Conservation (phyloP, 2,888 invertebrate species). For the Drosophila villosipedis region DNA sequence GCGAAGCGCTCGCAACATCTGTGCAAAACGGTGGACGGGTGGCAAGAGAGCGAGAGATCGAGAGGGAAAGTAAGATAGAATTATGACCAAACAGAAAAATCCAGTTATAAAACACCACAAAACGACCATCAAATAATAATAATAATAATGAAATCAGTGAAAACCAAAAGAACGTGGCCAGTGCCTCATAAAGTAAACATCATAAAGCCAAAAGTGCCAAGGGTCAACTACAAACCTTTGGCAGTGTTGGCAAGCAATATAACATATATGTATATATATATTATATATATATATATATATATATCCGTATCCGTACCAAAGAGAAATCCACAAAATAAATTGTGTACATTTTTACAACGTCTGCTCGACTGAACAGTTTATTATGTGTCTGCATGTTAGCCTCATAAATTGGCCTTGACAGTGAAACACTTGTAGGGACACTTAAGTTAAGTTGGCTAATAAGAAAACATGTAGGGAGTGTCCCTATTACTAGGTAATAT, state of each 20-base stretch:
- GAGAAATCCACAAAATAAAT: conserved; percentile 43
- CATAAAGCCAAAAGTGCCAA: conserved; percentile 27
- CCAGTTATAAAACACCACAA: conserved; percentile 44
- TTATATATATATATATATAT: conserved; percentile 7
- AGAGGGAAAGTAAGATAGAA: not conserved
- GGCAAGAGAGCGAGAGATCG: not conserved
- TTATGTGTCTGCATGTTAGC: conserved; percentile 11
- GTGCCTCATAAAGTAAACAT: conserved; percentile 62
- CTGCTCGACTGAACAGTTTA: conserved; percentile 31
- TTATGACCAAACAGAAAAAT: conserved; percentile 11
- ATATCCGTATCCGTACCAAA: conserved; percentile 14
- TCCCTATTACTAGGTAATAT: not conserved
- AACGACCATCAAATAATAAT: conserved; percentile 66
- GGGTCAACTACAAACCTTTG: conserved; percentile 27
- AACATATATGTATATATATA: conserved; percentile 1
- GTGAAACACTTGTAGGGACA: conserved; percentile 31
- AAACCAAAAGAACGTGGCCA: conserved; percentile 54
- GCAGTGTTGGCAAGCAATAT: not conserved
- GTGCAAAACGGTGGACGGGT: not conserved
- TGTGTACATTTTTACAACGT: conserved; percentile 36
- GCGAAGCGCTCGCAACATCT: conserved; percentile 23
- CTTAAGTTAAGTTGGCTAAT: conserved; percentile 24
- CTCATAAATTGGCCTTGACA: conserved; percentile 44
- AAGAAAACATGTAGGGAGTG: not conserved
- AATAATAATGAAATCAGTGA: conserved; percentile 67